Percentiles rank a stretch among this genome's conserved stretches.
Conservation (phyloP, 2,797 vertebrate genomes). For the Lepilemur septentrionalis region DNA sequence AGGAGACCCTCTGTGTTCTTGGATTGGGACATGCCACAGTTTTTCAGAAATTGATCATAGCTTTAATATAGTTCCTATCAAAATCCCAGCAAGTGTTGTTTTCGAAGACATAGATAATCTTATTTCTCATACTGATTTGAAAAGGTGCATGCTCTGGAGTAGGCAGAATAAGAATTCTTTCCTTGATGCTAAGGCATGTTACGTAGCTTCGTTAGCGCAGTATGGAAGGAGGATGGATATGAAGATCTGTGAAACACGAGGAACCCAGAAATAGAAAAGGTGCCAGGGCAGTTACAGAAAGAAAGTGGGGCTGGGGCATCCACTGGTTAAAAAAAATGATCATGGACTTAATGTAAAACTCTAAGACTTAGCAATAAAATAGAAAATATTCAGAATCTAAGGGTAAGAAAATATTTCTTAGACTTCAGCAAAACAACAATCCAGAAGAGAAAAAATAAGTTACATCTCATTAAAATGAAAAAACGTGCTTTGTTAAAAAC, state of each 20-base stretch:
- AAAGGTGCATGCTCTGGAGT: neutral
- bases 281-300: neutral
- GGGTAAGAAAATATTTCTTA: neutral
- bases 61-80: neutral
- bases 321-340: neutral
- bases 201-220: rapidly evolving
- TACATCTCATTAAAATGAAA: neutral
- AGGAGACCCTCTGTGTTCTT: neutral
- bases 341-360: neutral
- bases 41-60: neutral
- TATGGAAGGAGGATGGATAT: too few relatives aligned
- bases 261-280: neutral
- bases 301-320: neutral
- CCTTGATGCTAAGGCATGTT: neutral
- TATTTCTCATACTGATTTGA: neutral
- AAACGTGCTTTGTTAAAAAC: neutral
- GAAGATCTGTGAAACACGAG: rapidly evolving
- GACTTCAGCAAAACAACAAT: neutral
- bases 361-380: neutral
- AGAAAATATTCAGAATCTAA: neutral
- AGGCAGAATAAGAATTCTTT: neutral
- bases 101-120: neutral
- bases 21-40: neutral
- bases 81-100: neutral
- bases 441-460: neutral